phyloP scores from a whole-genome alignment of 92 coral and sea anemone genomes.

The Siderastrea siderea region DNA sequence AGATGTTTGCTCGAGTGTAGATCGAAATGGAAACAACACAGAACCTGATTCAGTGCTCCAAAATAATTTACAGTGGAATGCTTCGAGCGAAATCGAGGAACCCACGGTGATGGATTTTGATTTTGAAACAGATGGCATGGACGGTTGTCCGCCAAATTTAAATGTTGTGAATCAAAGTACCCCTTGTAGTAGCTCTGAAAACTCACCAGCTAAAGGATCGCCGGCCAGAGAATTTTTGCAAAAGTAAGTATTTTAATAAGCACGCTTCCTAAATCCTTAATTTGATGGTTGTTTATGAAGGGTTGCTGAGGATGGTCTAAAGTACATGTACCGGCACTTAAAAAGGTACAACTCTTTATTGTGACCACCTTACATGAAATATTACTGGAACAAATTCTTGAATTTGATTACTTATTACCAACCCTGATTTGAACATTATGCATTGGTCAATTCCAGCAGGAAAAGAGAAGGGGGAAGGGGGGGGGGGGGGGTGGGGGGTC shows the following conservation, averaged over 20 bases:
- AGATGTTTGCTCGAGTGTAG: not conserved
- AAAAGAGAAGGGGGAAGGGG: too few relatives aligned
- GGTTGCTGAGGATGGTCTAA: not conserved
- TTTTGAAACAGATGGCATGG: not conserved
- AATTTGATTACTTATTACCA: too few relatives aligned
- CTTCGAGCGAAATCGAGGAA: constrained; percentile 1
- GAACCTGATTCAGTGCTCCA: constrained; percentile 24
- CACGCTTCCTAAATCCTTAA: too few relatives aligned
- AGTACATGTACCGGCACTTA: too few relatives aligned
- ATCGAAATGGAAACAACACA: not conserved
- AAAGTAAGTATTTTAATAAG: constrained; percentile 14
- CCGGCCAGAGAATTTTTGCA: constrained; percentile 44
- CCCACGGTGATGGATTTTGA: constrained; percentile 21
- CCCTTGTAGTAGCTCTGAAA: constrained; percentile 1
- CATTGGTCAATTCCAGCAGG: too few relatives aligned
- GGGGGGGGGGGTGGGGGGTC: too few relatives aligned
- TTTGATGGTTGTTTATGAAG: not conserved
- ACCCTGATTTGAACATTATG: too few relatives aligned
- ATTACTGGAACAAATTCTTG: too few relatives aligned
- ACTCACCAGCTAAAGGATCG: constrained; percentile 16
- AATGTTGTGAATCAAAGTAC: not conserved
- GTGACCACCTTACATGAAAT: too few relatives aligned
- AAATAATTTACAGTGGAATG: constrained; percentile 6
- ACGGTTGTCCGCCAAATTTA: constrained; percentile 21
- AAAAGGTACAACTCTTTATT: too few relatives aligned